These are phyloP conservation scores for Gymnocephalus cernua DNA, from an alignment of 2,113 vertebrate genomes.

Conservation along the genomic window DNA sequence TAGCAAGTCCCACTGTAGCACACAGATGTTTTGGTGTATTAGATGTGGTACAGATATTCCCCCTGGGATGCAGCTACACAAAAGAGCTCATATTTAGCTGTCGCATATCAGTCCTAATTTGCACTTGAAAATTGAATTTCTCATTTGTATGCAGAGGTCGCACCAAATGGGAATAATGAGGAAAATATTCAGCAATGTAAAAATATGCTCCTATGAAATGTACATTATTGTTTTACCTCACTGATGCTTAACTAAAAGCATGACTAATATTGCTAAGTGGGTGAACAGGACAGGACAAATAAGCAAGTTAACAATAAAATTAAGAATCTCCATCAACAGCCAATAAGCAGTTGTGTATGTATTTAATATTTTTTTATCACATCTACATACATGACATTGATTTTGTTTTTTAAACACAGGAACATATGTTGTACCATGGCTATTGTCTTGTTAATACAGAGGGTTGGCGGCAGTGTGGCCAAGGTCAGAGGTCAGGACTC, in stretches of 20 bases:
- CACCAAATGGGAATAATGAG: conserved; percentile 19
- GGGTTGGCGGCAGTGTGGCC: conserved; percentile 45
- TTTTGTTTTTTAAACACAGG: conserved; percentile 1
- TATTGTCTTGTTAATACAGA: conserved; percentile 32
- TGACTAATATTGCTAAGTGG: background rate
- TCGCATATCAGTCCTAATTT: conserved; percentile 32
- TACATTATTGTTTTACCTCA: conserved; percentile 1
- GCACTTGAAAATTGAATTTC: conserved; percentile 36
- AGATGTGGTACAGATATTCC: conserved; percentile 41
- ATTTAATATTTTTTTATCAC: background rate
- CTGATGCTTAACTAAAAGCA: conserved; percentile 5
- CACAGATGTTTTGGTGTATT: conserved; percentile 58
- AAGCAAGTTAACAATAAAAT: background rate
- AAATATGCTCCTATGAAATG: conserved; percentile 5
- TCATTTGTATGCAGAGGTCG: conserved; percentile 26
- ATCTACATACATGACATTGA: background rate
- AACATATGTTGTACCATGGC: background rate
- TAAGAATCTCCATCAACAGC: background rate
- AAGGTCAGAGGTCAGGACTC: conserved; percentile 68
- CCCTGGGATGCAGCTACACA: conserved; percentile 30
- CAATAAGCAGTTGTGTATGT: background rate
- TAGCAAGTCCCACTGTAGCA: conserved; percentile 44
- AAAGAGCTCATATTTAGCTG: conserved; percentile 44
- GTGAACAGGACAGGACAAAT: conserved; percentile 1
- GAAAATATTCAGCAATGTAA: background rate